A percentile compares a stretch with the other conserved stretches of the same genome.
Evolutionary conservation across 2,797 vertebrate species (phyloP).

Genomic region (Gorsachius magnificus): DNA sequence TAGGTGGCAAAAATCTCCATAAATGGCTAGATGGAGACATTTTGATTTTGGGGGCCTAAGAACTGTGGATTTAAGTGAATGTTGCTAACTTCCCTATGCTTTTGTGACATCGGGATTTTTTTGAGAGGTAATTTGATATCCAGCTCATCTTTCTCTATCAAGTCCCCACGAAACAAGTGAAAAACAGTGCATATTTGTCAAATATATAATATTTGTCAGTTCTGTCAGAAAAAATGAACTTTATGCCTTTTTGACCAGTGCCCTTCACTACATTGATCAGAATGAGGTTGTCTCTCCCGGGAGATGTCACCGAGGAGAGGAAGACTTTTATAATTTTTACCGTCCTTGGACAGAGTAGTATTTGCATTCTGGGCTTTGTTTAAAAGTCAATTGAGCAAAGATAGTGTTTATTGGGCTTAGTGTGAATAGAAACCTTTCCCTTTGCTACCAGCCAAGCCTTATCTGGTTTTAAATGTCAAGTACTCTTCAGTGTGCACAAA

Average conservation of each 20-base stretch:
- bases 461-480: constrained; percentile 73
- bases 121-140: not conserved
- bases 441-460: constrained; percentile 26
- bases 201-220: not conserved
- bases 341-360: not conserved
- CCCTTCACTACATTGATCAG: not conserved
- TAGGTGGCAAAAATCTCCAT: not conserved
- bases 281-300: not conserved
- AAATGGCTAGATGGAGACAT: not conserved
- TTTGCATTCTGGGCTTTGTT: constrained; percentile 53
- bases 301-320: not conserved
- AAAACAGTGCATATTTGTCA: not conserved
- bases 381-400: constrained; percentile 55
- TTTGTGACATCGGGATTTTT: not conserved
- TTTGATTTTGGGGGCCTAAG: not conserved
- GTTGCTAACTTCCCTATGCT: not conserved
- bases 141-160: not conserved
- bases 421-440: constrained; percentile 34
- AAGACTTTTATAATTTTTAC: not conserved
- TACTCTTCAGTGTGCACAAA: constrained; percentile 3
- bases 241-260: not conserved
- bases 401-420: constrained; percentile 46
- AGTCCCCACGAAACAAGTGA: not conserved
- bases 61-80: not conserved
- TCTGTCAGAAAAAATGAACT: not conserved